Percentiles rank a stretch among this genome's conserved stretches.
Conservation (phyloP, 2,797 vertebrate species). For the Clarias pachynema region DNA sequence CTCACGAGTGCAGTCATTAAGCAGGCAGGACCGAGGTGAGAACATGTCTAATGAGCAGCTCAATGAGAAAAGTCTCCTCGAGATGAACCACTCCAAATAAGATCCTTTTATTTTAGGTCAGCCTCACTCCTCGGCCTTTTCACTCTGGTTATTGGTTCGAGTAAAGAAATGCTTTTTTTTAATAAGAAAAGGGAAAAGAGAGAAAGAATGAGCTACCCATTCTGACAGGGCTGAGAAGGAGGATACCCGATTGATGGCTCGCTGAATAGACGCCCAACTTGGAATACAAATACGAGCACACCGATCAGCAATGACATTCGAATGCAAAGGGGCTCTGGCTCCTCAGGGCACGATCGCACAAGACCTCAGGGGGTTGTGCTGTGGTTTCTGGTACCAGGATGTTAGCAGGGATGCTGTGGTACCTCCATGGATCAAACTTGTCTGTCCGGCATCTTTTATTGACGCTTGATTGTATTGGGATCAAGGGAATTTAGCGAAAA, state of each 20-base stretch:
- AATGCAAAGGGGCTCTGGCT: no score
- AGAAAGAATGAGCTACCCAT: constrained; percentile 49
- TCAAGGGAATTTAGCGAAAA: no score
- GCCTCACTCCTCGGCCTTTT: constrained; percentile 48
- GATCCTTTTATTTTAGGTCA: constrained; percentile 56
- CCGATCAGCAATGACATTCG: no score
- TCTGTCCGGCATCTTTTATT: no score
- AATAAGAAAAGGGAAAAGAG: neutral
- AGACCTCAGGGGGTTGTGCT: no score
- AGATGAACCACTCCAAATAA: constrained; percentile 53
- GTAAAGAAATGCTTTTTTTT: constrained; percentile 26
- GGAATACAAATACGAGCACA: constrained; percentile 27
- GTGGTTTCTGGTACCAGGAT: no score
- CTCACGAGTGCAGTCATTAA: constrained; percentile 54
- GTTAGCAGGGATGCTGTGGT: no score
- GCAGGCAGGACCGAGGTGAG: constrained; percentile 60
- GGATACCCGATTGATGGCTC: constrained; percentile 41
- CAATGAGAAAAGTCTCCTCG: constrained; percentile 46
- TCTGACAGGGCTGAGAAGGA: constrained; percentile 35
- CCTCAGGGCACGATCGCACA: no score
- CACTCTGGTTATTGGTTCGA: constrained; percentile 42
- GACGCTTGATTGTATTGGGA: no score
- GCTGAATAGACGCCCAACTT: constrained; percentile 37
- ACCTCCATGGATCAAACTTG: no score
- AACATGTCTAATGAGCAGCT: constrained; percentile 66